A percentile compares a stretch with the other conserved stretches of the same genome.
Evolutionary conservation across 2,113 vertebrate genomes (phyloP).

Genomic region (Edolisoma coerulescens): DNA sequence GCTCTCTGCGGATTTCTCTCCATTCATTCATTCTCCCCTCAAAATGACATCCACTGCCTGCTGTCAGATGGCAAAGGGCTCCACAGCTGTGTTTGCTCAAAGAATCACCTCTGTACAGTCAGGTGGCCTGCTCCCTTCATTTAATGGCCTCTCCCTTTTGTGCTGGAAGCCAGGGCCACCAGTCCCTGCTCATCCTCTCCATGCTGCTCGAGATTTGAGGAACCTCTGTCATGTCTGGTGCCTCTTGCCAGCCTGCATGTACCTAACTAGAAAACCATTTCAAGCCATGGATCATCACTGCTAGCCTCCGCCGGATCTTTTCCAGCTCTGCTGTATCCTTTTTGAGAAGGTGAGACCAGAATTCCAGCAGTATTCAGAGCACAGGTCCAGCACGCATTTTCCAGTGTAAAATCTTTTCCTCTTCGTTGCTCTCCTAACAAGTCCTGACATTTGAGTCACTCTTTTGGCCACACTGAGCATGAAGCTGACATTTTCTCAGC

Average conservation of each 20-base stretch:
- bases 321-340: background rate
- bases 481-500: background rate
- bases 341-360: background rate
- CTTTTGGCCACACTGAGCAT: background rate
- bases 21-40: background rate
- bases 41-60: background rate
- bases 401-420: background rate
- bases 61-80: background rate
- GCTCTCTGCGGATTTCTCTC: background rate
- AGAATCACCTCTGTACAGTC: background rate
- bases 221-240: background rate
- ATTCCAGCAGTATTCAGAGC: background rate
- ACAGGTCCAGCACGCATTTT: background rate
- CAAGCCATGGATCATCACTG: background rate
- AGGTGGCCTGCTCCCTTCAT: background rate
- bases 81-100: background rate
- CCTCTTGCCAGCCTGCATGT: background rate
- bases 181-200: background rate
- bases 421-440: background rate
- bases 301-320: background rate
- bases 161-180: background rate
- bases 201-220: accelerated
- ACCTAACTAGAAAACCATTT: background rate
- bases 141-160: background rate
- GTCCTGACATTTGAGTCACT: background rate